Evolutionary conservation across 2,888 invertebrate genomes (phyloP).

Genomic region (Drosophila nr. fundita): DNA sequence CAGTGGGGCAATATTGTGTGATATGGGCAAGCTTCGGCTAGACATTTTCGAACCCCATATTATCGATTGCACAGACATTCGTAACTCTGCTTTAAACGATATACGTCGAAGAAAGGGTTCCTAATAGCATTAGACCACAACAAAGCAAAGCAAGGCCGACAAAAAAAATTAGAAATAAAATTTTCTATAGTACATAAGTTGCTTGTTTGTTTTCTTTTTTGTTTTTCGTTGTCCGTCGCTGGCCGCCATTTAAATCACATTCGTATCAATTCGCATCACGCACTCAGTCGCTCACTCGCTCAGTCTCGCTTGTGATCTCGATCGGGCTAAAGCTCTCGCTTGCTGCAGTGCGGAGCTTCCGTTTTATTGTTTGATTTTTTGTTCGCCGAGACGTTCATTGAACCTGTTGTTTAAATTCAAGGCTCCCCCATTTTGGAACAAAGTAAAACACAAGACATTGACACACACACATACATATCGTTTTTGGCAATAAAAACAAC

Average conservation of each 20-base stretch:
- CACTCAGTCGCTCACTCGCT: constrained; percentile 31
- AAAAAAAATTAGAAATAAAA: constrained; percentile 7
- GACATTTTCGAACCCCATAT: constrained; percentile 17
- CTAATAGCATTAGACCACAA: constrained; percentile 52
- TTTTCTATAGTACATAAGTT: constrained; percentile 29
- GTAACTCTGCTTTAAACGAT: constrained; percentile 52
- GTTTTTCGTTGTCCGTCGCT: constrained; percentile 2
- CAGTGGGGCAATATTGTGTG: constrained; percentile 31
- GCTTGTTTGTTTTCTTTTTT: neutral
- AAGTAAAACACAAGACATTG: constrained; percentile 38
- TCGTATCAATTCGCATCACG: constrained; percentile 55
- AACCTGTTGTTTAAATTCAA: constrained; percentile 59
- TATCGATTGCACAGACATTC: constrained; percentile 51
- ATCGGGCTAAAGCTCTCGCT: constrained; percentile 49
- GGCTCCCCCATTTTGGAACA: constrained; percentile 45
- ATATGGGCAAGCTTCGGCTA: constrained; percentile 28
- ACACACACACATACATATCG: constrained; percentile 20
- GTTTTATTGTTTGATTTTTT: constrained; percentile 25
- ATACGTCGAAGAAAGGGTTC: constrained; percentile 42
- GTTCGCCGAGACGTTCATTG: constrained; percentile 62
- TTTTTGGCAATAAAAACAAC: constrained; percentile 72
- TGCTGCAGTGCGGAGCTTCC: constrained; percentile 37
- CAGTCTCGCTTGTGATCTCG: constrained; percentile 63
- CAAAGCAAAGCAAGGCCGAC: constrained; percentile 2
- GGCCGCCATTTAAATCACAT: constrained; percentile 48